phyloP scores from a whole-genome alignment of 1,140 invertebrate genomes.

The Trachymyrmex cornetzi region DNA sequence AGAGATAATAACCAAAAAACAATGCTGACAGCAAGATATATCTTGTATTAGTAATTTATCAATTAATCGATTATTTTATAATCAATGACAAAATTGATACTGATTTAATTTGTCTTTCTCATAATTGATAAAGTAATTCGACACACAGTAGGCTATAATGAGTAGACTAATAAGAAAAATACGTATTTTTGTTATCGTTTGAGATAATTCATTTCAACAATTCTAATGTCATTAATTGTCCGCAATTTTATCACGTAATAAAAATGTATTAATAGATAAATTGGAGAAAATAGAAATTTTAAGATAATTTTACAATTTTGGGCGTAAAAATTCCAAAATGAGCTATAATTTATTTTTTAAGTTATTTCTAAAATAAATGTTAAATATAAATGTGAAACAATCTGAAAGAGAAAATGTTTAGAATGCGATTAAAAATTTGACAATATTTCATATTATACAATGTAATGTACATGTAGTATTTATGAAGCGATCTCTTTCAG shows the following conservation, averaged over 20 bases:
- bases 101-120: slow-evolving; percentile 3
- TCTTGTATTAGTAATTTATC: background rate
- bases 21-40: background rate
- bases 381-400: background rate
- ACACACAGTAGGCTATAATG: background rate
- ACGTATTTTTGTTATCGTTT: background rate
- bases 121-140: background rate
- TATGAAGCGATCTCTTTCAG: background rate
- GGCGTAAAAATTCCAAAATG: background rate
- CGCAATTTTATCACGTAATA: background rate
- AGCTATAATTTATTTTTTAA: background rate
- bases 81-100: background rate
- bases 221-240: background rate
- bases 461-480: background rate
- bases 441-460: background rate
- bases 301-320: background rate
- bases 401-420: background rate
- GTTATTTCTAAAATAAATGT: background rate
- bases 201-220: background rate
- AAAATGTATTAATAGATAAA: background rate
- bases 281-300: background rate
- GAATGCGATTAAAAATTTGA: background rate
- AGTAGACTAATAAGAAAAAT: background rate
- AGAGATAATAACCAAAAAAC: background rate
- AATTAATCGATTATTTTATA: slow-evolving; percentile 14